A percentile compares a stretch with the other conserved stretches of the same genome.
Conservation (phyloP, 2,113 vertebrate genomes). For the Salvelinus alpinus region DNA sequence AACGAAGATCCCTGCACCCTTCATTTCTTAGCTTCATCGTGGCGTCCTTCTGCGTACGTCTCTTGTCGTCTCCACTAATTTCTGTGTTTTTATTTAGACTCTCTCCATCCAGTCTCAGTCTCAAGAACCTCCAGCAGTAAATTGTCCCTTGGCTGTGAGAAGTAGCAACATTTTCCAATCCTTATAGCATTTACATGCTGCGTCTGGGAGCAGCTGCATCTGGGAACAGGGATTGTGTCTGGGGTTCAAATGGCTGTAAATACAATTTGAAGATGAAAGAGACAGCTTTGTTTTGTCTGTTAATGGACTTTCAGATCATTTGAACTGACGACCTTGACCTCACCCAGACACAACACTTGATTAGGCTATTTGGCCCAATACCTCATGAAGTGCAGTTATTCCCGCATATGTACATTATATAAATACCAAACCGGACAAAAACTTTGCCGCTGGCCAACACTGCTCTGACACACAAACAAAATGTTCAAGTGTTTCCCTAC, state of each 20-base stretch:
- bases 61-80: neutral
- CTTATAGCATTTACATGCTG: neutral
- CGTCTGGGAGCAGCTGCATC: neutral
- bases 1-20: neutral
- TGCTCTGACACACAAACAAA: too few species aligned
- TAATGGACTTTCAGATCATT: neutral
- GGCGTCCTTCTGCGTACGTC: neutral
- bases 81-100: neutral
- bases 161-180: neutral
- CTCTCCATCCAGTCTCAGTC: neutral
- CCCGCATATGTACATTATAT: too few species aligned
- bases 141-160: slow-evolving; percentile 1
- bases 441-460: too few species aligned
- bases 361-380: too few species aligned
- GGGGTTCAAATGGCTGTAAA: neutral
- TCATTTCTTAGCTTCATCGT: too few species aligned
- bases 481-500: neutral
- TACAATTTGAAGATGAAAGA: too few species aligned
- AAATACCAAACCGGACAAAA: too few species aligned
- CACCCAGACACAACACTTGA: neutral
- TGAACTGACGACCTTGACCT: neutral
- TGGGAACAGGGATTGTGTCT: neutral
- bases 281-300: neutral
- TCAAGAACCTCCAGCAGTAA: neutral
- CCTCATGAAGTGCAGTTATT: too few species aligned